These are phyloP conservation scores for crab-eating macaque (Macaca fascicularis) DNA, from an alignment of 2,113 vertebrate species.

Conservation along the genomic window DNA sequence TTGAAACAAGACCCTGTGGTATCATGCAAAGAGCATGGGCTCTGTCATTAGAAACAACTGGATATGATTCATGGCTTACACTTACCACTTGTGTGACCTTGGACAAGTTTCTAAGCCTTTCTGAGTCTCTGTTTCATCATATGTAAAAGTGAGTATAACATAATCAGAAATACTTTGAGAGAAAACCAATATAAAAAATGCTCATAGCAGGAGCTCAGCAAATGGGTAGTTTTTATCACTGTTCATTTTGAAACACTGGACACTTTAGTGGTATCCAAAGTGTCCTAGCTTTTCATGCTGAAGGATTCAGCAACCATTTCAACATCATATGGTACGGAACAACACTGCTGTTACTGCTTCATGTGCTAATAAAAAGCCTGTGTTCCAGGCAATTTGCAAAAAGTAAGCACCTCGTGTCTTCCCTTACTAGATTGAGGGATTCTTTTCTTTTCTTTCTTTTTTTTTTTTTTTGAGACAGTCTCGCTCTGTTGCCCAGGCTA, in stretches of 20 bases:
- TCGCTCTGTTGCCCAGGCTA: too few relatives aligned
- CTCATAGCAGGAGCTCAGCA: too few relatives aligned
- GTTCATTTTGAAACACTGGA: background rate
- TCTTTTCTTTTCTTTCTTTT: too few relatives aligned
- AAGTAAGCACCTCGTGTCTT: background rate
- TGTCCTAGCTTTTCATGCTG: background rate
- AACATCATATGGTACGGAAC: background rate
- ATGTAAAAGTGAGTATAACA: too few relatives aligned
- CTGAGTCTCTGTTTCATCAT: too few relatives aligned
- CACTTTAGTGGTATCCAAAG: background rate
- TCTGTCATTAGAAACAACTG: background rate
- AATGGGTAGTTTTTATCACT: background rate
- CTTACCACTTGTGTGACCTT: background rate
- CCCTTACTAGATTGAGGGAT: background rate
- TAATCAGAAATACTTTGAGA: background rate
- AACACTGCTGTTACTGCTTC: background rate
- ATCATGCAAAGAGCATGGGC: background rate
- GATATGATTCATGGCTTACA: background rate
- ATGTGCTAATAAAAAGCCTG: background rate
- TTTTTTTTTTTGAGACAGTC: too few relatives aligned
- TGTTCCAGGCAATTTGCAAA: background rate
- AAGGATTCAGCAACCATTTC: background rate
- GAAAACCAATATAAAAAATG: slow-evolving; percentile 16
- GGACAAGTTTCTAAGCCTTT: background rate
- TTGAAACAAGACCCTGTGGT: background rate